These are phyloP conservation scores for Anthonomus grandis DNA, from an alignment of 1,140 invertebrate genomes.

Conservation along the genomic window DNA sequence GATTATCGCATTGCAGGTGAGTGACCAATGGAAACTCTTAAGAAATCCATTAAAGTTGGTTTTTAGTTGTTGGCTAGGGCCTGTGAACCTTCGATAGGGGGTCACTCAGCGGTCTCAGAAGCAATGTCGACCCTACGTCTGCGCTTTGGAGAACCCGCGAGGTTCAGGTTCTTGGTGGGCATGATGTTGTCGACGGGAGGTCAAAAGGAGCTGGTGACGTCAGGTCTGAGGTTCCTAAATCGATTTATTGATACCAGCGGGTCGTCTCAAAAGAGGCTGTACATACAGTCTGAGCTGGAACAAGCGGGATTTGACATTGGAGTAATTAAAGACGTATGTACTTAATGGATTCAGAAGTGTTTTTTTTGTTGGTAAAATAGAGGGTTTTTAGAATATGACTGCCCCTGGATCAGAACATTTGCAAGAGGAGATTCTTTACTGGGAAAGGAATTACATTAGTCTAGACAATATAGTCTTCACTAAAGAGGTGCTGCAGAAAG, in stretches of 20 bases:
- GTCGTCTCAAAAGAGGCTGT: constrained; percentile 71
- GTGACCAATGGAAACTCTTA: constrained; percentile 18
- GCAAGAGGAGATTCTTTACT: constrained; percentile 63
- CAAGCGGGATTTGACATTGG: constrained; percentile 77
- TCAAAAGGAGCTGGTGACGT: constrained; percentile 69
- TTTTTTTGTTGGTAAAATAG: neutral
- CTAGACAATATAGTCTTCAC: constrained; percentile 60
- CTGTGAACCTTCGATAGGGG: constrained; percentile 66
- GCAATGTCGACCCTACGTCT: constrained; percentile 84
- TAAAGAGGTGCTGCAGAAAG: constrained; percentile 56
- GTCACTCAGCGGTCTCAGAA: constrained; percentile 81
- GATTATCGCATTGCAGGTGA: constrained; percentile 79
- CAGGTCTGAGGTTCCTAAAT: constrained; percentile 82
- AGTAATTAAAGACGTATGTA: constrained; percentile 64
- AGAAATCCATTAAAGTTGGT: too few species aligned
- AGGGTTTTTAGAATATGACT: constrained; percentile 47
- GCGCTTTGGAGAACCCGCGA: constrained; percentile 85
- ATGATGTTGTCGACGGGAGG: constrained; percentile 75
- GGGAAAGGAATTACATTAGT: constrained; percentile 69
- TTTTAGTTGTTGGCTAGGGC: constrained; percentile 71
- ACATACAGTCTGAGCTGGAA: constrained; percentile 85
- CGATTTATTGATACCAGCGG: constrained; percentile 73
- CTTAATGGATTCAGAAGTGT: neutral
- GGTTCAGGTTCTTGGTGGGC: constrained; percentile 86
- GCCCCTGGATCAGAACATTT: constrained; percentile 52